These are phyloP conservation scores for Lagenorhynchus albirostris DNA, from an alignment of 2,113 vertebrate genomes.

Conservation along the genomic window DNA sequence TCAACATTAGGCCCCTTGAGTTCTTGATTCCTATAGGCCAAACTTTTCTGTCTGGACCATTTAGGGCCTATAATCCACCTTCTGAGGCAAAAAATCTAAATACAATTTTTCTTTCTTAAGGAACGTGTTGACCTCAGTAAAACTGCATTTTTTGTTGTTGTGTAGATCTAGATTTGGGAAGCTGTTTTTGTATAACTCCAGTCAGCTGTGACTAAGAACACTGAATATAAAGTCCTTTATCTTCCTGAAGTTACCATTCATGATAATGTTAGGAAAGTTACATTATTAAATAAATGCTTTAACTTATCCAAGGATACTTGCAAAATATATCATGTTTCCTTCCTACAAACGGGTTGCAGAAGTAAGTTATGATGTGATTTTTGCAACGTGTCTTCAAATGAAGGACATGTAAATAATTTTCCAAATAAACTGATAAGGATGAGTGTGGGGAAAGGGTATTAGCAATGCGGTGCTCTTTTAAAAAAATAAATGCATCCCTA, in stretches of 20 bases:
- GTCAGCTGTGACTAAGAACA: constrained; percentile 30
- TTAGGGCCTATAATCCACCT: not conserved
- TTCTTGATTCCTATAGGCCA: not conserved
- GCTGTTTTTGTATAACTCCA: not conserved
- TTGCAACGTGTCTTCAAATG: not conserved
- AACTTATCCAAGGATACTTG: not conserved
- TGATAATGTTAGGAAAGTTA: not conserved
- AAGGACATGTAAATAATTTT: not conserved
- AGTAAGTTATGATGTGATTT: not conserved
- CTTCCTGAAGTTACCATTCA: not conserved
- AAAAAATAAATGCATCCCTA: constrained; percentile 4
- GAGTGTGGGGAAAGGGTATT: not conserved
- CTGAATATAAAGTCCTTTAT: constrained; percentile 1
- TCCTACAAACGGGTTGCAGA: not conserved
- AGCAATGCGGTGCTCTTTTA: not conserved
- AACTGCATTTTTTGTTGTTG: not conserved
- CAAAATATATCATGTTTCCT: constrained; percentile 11
- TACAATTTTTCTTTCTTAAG: not conserved
- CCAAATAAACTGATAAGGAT: not conserved
- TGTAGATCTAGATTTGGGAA: constrained; percentile 18
- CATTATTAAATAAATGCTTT: constrained; percentile 16
- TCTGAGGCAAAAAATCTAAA: constrained; percentile 11
- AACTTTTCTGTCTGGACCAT: not conserved
- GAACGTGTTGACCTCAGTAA: not conserved
- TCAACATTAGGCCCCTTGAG: not conserved